phyloP scores from a whole-genome alignment of 2,797 vertebrate species.

The Parambassis ranga region DNA sequence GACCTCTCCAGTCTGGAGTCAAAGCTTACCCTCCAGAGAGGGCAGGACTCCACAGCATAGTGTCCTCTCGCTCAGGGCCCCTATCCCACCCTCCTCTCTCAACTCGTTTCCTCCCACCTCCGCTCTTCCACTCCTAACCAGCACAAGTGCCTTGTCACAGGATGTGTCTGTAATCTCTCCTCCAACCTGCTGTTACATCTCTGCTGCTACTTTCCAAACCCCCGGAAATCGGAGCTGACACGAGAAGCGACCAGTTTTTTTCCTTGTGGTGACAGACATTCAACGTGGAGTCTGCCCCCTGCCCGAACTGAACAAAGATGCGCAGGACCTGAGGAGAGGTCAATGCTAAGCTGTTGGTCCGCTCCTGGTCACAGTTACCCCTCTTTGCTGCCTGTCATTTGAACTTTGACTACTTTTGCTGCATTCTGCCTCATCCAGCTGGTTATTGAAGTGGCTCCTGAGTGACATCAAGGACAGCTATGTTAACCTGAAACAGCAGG shows the following conservation, averaged over 20 bases:
- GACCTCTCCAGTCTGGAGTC: slow-evolving; percentile 49
- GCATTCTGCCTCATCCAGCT: slow-evolving; percentile 48
- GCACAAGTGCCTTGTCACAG: slow-evolving; percentile 72
- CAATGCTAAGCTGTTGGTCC: slow-evolving; percentile 47
- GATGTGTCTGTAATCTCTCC: slow-evolving; percentile 44
- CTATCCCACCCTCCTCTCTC: not conserved
- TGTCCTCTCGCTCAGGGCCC: slow-evolving; percentile 32
- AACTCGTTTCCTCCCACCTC: not conserved
- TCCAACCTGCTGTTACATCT: slow-evolving; percentile 26
- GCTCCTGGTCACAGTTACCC: slow-evolving; percentile 31
- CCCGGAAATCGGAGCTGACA: slow-evolving; percentile 8
- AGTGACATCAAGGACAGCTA: slow-evolving; percentile 48
- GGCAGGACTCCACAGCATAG: slow-evolving; percentile 27
- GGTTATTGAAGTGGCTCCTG: slow-evolving; percentile 48
- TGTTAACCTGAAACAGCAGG: slow-evolving; percentile 36
- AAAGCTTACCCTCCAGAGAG: slow-evolving; percentile 14
- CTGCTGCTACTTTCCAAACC: slow-evolving; percentile 16
- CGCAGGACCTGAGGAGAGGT: slow-evolving; percentile 33
- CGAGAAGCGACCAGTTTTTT: slow-evolving; percentile 9
- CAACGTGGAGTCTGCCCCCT: slow-evolving; percentile 13
- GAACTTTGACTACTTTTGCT: slow-evolving; percentile 50
- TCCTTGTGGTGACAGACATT: not conserved
- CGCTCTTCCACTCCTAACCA: slow-evolving; percentile 7
- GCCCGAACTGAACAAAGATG: slow-evolving; percentile 20
- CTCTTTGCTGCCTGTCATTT: slow-evolving; percentile 51